Base-by-base conservation (phyloP, 2,888 invertebrate genomes). In the Bhutanitis thaidina region DNA sequence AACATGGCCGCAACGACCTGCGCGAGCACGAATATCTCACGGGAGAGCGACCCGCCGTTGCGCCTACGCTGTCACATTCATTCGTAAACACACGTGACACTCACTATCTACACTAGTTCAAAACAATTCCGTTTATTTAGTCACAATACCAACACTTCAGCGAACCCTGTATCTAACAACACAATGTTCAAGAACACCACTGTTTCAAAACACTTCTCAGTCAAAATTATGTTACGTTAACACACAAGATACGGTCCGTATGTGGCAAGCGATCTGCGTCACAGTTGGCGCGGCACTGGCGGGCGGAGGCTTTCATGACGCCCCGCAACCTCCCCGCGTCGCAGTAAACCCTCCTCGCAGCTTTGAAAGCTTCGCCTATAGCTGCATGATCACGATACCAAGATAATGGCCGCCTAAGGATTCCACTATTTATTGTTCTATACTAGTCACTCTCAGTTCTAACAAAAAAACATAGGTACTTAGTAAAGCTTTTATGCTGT, bases 1-100 rank as follows among this genome's bases (percentile, higher is more conserved):
- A 89, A 88, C 88, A 89, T 89, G 89, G 89, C 89, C 87, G 88
- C 87, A 77, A 72, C 84, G 84, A 83, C 82, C 86, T 80, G 85
- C 77, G 78, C 82, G 84, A 80, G 77, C 86, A 81, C 83, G 80
- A 85, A 87, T 87, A 87, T 87, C 86, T 87, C 88, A 87, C 88
- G 79, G 77, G 74, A 84, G 84, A 80, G 83, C 83, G 82, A 83
- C 79, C 79, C 78, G 78, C 77, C 74, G 80, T 74, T 83, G 85
- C 85, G 86, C 86, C 85, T 85, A 84, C 86, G 80, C 84, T 82
- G 83, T 79, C 85, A 77, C 82, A 85, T 83, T 81, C 77, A 85
- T 81, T 79, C 77, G 86, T 85, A 84, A 87, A 85, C 84, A 81
- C 81, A 88, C 86, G 86, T 86, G 87, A 86, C 85, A 86, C 62